These are phyloP conservation scores for Pristionchus entomophagus DNA, from an alignment of 2,888 invertebrate species.

Conservation along the genomic window DNA sequence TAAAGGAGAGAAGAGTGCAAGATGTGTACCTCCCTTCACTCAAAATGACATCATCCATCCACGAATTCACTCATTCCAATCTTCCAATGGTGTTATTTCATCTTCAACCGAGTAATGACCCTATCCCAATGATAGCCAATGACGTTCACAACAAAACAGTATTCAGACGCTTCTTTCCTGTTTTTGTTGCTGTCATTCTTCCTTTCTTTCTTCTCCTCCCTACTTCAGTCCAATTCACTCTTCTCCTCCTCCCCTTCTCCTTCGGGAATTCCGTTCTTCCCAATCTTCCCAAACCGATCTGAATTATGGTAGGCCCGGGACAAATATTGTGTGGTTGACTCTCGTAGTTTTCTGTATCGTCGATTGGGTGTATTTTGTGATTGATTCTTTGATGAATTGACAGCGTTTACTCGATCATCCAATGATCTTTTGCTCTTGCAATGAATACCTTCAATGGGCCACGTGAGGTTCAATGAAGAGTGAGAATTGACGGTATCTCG, in stretches of 20 bases:
- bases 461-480: background rate
- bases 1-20: background rate
- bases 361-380: background rate
- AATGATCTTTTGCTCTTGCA: background rate
- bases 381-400: background rate
- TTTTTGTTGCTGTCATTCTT: background rate
- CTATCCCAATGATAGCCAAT: background rate
- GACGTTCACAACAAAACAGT: background rate
- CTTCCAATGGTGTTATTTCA: too few relatives aligned
- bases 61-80: background rate
- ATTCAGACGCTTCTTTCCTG: background rate
- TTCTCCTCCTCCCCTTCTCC: background rate
- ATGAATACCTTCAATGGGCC: background rate
- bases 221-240: constrained; percentile 29
- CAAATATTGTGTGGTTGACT: background rate
- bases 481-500: background rate
- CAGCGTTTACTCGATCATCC: background rate
- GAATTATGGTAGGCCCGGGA: background rate
- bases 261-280: constrained; percentile 37
- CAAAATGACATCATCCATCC: background rate
- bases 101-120: background rate
- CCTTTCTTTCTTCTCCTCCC: background rate
- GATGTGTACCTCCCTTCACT: background rate
- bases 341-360: background rate
- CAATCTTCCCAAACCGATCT: background rate